Conservation (phyloP, 2,797 vertebrate species). For the Eleutherodactylus coqui region DNA sequence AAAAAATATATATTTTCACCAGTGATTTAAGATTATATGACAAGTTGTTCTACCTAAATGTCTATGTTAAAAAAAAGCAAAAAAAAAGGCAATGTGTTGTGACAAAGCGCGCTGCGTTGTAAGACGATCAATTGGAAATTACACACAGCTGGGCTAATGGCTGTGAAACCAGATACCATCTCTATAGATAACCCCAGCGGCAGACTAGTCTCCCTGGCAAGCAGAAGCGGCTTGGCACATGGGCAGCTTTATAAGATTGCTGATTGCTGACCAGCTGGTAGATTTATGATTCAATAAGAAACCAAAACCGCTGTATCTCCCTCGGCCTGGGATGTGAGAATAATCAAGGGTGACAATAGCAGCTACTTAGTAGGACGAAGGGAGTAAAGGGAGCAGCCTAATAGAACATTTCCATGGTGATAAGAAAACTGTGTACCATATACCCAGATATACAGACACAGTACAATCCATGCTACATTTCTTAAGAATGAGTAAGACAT, state of each 20-base stretch:
- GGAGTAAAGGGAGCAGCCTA: slow-evolving; percentile 10
- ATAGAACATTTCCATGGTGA: slow-evolving; percentile 24
- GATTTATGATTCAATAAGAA: slow-evolving; percentile 52
- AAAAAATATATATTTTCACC: not conserved
- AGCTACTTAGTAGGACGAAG: slow-evolving; percentile 28
- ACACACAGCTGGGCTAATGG: slow-evolving; percentile 50
- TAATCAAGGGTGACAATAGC: slow-evolving; percentile 41
- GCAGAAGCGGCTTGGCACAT: slow-evolving; percentile 34
- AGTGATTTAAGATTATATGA: too few species aligned
- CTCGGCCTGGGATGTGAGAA: slow-evolving; percentile 6
- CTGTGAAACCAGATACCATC: slow-evolving; percentile 26
- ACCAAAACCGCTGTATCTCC: not conserved
- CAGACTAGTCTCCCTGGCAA: slow-evolving; percentile 51
- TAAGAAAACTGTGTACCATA: too few species aligned
- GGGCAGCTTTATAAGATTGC: slow-evolving; percentile 32
- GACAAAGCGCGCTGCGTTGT: not conserved
- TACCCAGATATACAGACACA: too few species aligned
- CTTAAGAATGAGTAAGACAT: too few species aligned
- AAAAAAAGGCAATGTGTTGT: slow-evolving; percentile 13
- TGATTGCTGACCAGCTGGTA: slow-evolving; percentile 55
- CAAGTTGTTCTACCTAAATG: too few species aligned
- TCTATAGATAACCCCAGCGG: slow-evolving; percentile 29
- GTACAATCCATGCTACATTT: too few species aligned
- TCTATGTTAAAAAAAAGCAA: too few species aligned
- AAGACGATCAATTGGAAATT: slow-evolving; percentile 19